Evolutionary conservation across 2,888 invertebrate genomes (phyloP).

Genomic region (Colletes collaris): DNA sequence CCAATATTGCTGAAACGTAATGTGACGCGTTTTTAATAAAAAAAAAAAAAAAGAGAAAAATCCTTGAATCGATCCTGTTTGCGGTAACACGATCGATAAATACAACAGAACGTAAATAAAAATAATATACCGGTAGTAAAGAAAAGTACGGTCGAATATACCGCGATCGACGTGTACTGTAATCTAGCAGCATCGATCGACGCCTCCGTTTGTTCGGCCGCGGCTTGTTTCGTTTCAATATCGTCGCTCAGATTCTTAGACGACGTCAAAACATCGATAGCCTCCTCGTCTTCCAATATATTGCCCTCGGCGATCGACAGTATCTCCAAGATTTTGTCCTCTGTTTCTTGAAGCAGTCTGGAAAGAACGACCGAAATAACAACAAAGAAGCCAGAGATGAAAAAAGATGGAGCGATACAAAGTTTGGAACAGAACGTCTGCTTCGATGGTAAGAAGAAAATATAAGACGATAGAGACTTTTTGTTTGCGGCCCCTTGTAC

Average conservation of each 20-base stretch:
- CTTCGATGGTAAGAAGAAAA: too few relatives aligned
- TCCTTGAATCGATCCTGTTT: too few relatives aligned
- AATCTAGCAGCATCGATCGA: conserved; percentile 93
- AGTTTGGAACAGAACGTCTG: too few relatives aligned
- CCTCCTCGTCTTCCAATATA: conserved; percentile 96
- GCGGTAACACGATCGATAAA: too few relatives aligned
- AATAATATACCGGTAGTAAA: conserved; percentile 90
- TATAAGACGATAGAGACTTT: conserved; percentile 76
- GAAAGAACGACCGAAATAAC: conserved; percentile 79
- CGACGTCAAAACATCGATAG: conserved; percentile 92
- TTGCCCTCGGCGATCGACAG: conserved; percentile 89
- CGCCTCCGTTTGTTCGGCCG: conserved; percentile 94
- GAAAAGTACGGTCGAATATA: conserved; percentile 94
- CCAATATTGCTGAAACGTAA: conserved; percentile 88
- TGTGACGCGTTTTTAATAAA: too few relatives aligned
- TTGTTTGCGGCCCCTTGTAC: conserved; percentile 94
- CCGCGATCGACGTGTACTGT: conserved; percentile 95
- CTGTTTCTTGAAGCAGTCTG: conserved; percentile 92
- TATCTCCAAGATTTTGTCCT: conserved; percentile 94
- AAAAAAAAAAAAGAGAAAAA: too few relatives aligned
- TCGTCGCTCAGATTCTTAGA: conserved; percentile 96
- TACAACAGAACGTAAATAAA: too few relatives aligned
- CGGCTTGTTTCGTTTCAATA: conserved; percentile 94
- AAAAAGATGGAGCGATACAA: background rate
- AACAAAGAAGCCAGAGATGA: background rate